Base-by-base conservation (phyloP, 2,797 vertebrate species). In the Manis crassicaudata region DNA sequence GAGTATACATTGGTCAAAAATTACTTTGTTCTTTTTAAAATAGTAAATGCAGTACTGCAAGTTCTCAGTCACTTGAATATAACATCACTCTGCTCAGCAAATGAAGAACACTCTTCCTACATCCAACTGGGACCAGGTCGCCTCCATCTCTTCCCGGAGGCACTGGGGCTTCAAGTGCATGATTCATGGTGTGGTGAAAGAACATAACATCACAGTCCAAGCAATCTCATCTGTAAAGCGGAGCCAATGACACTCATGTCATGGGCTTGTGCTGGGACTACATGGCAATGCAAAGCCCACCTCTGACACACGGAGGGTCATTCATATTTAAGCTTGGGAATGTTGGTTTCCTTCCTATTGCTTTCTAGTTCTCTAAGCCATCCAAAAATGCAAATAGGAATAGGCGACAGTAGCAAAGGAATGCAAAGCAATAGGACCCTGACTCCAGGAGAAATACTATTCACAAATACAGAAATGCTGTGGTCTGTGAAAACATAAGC, bases 161-260 rank as follows among this genome's bases (percentile, higher is more conserved):
- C 54, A n/a, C 54, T 50, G 7, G 37, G 20, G 29, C 62, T 29
- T 90, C 76, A 72, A 21, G 21, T 13, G 23, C 37, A 65, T 7
- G 27, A 29, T 60, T 73, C 52, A 32, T 40, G 18, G 37, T 3
- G 0, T 29, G 29, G 16, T n/a, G 21, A 80, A 62, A 79, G 32
- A 58, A 4, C 12, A 20, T 12, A 62, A 67, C 68, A 23, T 32
- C 73, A 23, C 18, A 16, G n/a, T 56, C 40, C 43, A 10, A 13
- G 8, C n/a, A 23, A 2, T 32, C 58, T 67, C 40, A 67, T 43
- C 87, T 67, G 27, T 72, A 21, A 82, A 60, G 25, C n/a, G 50
- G 79, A 89, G 12, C 46, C 72, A 70, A 0, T 18, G 56, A 35
- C 6, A 4, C 1, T 11, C 16, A 63, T 0, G 0, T n/a, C 62